A percentile compares a stretch with the other conserved stretches of the same genome.
These are phyloP conservation scores for rabbit (Oryctolagus cuniculus) DNA, from an alignment of 2,113 vertebrate species.

Conservation along the genomic window mOryCun1.1 NC_091434.1:43067501-43068000, in stretches of 20 bases:
- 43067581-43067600: too few relatives aligned
- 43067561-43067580: too few relatives aligned
- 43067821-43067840: background rate
- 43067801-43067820: background rate
- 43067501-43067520: too few relatives aligned
- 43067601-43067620: too few relatives aligned
- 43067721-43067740: too few relatives aligned
- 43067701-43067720: too few relatives aligned
- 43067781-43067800: background rate
- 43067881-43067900: fast-evolving
- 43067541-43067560: too few relatives aligned
- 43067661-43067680: too few relatives aligned
- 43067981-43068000: background rate
- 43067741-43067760: background rate
- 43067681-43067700: too few relatives aligned
- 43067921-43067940: background rate
- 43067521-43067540: too few relatives aligned
- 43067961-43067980: background rate
- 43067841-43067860: background rate
- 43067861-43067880: background rate
- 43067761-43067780: background rate
- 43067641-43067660: too few relatives aligned
- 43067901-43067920: background rate
- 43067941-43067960: background rate
- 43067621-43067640: too few relatives aligned